These are phyloP conservation scores for Drosophila mettleri DNA, from an alignment of 2,888 invertebrate species.

Conservation along the genomic window DNA sequence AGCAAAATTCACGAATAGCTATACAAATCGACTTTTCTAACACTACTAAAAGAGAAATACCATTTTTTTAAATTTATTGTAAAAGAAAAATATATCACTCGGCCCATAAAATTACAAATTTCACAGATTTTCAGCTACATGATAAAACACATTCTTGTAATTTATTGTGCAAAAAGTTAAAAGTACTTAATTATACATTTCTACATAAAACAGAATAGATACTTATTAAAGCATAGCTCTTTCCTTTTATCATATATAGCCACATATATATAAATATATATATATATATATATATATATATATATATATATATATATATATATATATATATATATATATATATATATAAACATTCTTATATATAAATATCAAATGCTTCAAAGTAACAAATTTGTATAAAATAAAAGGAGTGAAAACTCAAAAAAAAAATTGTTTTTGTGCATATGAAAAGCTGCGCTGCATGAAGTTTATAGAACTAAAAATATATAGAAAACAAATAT, in stretches of 20 bases:
- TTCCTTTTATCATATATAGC: constrained; percentile 28
- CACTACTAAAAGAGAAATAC: background rate
- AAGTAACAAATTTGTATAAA: constrained; percentile 53
- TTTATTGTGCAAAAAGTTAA: constrained; percentile 75
- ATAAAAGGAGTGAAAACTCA: constrained; percentile 13
- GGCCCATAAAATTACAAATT: too few species aligned
- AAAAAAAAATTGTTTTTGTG: constrained; percentile 4
- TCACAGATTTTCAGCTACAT: constrained; percentile 35
- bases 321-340: constrained; percentile 39
- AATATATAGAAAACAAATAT: constrained; percentile 12
- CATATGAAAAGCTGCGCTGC: constrained; percentile 60
- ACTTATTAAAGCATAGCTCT: constrained; percentile 44
- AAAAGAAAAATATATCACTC: background rate
- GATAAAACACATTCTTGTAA: constrained; percentile 69
- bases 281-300: constrained; percentile 38
- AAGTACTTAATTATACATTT: constrained; percentile 72
- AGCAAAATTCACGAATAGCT: background rate
- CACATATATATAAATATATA: constrained; percentile 3
- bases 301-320: constrained; percentile 12
- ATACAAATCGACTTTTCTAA: background rate
- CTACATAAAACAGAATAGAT: constrained; percentile 68
- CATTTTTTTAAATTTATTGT: background rate
- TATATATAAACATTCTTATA: constrained; percentile 15
- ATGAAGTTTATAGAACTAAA: constrained; percentile 22
- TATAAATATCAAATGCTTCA: constrained; percentile 63